Base-by-base conservation (phyloP, 2,888 invertebrate species). In the Eretmocerus hayati region DNA sequence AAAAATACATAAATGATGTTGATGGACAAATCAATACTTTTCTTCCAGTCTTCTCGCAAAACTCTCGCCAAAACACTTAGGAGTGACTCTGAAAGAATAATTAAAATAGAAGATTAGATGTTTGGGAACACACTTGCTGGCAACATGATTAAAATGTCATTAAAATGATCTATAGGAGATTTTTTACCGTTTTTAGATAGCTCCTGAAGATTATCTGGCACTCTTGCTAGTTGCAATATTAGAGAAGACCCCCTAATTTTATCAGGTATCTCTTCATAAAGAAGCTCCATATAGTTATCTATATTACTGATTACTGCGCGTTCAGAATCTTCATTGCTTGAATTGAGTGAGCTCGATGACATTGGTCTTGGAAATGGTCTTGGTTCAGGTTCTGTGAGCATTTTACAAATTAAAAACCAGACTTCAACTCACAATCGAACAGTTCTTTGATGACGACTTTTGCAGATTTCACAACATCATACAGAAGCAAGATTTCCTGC, bases 1-100 rank as follows among this genome's bases (percentile, higher is more conserved):
- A 94, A 93, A 75, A 97, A 97, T 62, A 92, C 90, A 70, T 93
- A 92, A 56, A 95, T 87, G 66, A 99, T 90, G 73, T 95, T 95
- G 59, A 93, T 95, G 60, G 94, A 92, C 50, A 99, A 75, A 70
- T 97, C 95, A 63, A 95, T 86, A 71, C 91, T 96, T 67, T 90
- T 85, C 72, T 90, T 90, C 90, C 95, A 97, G 74, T 99, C 97
- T 76, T 99, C 99, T 58, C 96, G 81, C 46, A 99, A 76, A 26
- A 97, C 94, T 66, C 99, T 80, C 11, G 95, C 90, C 60, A 99
- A 77, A 33, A 96, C 97, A 75, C 95, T 95, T 42, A 99, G 77
- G 46, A 96, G 81, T 33, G 93, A 91, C 75, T 97, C 90, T 89
- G 74, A 59, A 79, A n/a, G n/a, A n/a, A n/a, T n/a, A 26, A 26